Evolutionary conservation across 35 echinoderm and acorn worm species (phyloP).

Genomic region (Strongylocentrotus purpuratus): DNA sequence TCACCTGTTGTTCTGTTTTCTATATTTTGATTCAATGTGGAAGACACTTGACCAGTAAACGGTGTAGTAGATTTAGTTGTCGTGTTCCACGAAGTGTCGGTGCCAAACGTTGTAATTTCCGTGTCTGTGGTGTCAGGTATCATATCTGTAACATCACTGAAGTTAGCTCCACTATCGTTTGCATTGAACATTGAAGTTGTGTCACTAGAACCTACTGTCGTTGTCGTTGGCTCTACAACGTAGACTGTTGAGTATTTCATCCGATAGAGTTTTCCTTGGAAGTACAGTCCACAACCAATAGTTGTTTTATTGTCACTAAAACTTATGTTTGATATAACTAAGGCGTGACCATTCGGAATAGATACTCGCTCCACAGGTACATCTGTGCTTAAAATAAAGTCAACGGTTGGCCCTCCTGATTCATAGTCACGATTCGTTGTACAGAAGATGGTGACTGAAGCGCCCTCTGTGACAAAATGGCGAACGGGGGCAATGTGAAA

Average conservation of each 20-base stretch:
- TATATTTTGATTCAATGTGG: too few species aligned
- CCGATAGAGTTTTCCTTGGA: neutral
- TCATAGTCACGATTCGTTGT: neutral
- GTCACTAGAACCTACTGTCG: too few species aligned
- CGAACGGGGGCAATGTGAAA: neutral
- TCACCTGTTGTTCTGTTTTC: too few species aligned
- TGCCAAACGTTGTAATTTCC: too few species aligned
- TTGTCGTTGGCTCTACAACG: neutral
- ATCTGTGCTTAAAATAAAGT: neutral
- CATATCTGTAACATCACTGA: too few species aligned
- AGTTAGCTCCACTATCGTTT: too few species aligned
- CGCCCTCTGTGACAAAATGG: neutral
- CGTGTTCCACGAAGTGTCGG: too few species aligned
- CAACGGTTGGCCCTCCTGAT: neutral
- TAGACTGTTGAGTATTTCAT: slow-evolving; percentile 15
- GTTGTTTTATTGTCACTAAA: neutral
- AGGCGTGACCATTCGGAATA: neutral
- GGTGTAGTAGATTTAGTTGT: too few species aligned
- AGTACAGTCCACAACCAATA: neutral
- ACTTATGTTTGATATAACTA: neutral
- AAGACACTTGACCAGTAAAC: too few species aligned
- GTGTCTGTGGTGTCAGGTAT: too few species aligned
- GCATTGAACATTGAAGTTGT: too few species aligned
- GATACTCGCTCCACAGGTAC: neutral
- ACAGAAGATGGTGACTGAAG: neutral